Base-by-base conservation (phyloP, 2,113 vertebrate genomes). In the Cranoglanis bouderius region DNA sequence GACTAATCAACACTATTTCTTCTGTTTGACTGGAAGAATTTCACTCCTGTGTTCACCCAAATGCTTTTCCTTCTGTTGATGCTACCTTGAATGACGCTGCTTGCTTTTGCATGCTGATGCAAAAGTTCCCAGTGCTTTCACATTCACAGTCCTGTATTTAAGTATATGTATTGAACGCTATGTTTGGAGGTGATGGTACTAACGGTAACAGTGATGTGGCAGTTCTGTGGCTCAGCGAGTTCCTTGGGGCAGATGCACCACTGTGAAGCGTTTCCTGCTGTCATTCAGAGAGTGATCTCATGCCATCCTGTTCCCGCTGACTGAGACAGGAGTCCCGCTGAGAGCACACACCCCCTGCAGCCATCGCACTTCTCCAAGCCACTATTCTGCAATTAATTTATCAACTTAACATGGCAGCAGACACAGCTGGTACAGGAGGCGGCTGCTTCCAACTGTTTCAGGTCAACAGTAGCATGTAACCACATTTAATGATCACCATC, bases 361-460 rank as follows among this genome's bases (percentile, higher is more conserved):
- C 46, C 63, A n/a, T 55, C 24, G 9, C 85, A 51, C n/a, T 7
- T 65, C 57, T 51, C 14, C 10, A 14, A 49, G 35, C 67, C 13
- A 24, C 32, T 49, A 24, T 75, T 86, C 49, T 88, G 80, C 86
- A 82, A 59, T 80, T 35, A 81, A 81, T 80, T 85, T 40, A 87
- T 81, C 72, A 87, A 51, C 59, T 29, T 85, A 70, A 70, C 80
- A 77, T 85, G 82, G 80, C 59, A 53, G 86, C 57, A 74, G 84
- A 89, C 75, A 88, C 86, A 82, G 63, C 77, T 85, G 86, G 35
- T 6, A 78, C 75, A 46, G 75, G 43, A n/a, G 40, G 75, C 16
- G 43, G 43, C 75, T 78, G 26, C 75, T 84, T 53, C 84, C 84
- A 88, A 46, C 86, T 89, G 67, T 43, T 85, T 59, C 38, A 88